Evolutionary conservation across 2,888 invertebrate genomes (phyloP).

Genomic region (Conomelus anceps): DNA sequence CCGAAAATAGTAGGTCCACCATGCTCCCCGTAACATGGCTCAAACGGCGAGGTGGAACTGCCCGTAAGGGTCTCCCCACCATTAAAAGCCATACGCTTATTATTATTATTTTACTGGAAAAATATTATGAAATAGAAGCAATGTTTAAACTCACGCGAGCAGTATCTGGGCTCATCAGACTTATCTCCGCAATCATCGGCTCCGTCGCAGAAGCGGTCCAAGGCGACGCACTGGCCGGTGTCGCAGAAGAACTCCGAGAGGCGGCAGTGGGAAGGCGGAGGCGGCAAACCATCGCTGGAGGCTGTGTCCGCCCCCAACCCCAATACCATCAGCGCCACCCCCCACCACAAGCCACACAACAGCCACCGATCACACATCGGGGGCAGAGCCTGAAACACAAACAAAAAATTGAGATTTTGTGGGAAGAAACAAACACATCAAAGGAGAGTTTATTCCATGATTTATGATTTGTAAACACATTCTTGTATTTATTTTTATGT

Average conservation of each 20-base stretch:
- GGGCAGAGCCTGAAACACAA: not conserved
- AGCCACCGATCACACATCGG: not conserved
- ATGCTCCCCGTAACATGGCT: too few species aligned
- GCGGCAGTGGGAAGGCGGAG: slow-evolving; percentile 43
- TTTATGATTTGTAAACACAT: too few species aligned
- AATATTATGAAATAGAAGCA: not conserved
- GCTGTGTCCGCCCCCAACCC: slow-evolving; percentile 13
- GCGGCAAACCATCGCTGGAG: not conserved
- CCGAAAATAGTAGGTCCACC: too few species aligned
- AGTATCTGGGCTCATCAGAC: slow-evolving; percentile 66
- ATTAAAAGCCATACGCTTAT: too few species aligned
- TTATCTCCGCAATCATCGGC: slow-evolving; percentile 70
- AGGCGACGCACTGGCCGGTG: slow-evolving; percentile 59
- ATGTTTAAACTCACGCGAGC: slow-evolving; percentile 60
- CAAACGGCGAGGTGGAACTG: too few species aligned
- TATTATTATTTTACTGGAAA: not conserved
- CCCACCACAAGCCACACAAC: slow-evolving; percentile 2
- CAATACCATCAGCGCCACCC: slow-evolving; percentile 15
- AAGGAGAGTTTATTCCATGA: too few species aligned
- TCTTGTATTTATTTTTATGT: too few species aligned
- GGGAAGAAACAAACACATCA: too few species aligned
- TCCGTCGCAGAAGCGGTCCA: slow-evolving; percentile 71
- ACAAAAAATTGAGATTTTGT: not conserved
- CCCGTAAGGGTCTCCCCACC: too few species aligned
- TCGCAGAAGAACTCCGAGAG: slow-evolving; percentile 56